phyloP scores from a whole-genome alignment of 2,888 invertebrate genomes.

The Apomyelois bistriatella region DNA sequence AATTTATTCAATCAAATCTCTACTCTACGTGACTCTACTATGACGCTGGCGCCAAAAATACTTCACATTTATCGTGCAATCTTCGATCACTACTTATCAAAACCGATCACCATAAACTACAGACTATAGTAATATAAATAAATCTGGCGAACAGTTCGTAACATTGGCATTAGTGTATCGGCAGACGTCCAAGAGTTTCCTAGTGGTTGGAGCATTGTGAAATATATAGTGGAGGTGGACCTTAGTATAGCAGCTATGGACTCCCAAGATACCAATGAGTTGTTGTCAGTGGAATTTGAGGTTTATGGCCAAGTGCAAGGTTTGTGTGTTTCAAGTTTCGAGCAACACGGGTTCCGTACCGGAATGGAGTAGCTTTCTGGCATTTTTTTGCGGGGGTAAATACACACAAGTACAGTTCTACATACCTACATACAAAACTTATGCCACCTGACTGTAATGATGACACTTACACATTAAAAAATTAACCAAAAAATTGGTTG shows the following conservation, averaged over 20 bases:
- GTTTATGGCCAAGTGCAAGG: slow-evolving; percentile 95
- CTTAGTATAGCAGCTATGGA: slow-evolving; percentile 60
- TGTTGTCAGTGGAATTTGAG: slow-evolving; percentile 93
- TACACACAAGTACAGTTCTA: too few relatives aligned
- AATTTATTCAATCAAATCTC: too few relatives aligned
- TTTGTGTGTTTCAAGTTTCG: slow-evolving; percentile 48
- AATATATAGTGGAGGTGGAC: slow-evolving; percentile 14
- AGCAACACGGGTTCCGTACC: neutral
- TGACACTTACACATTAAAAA: too few relatives aligned
- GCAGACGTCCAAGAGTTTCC: slow-evolving; percentile 23
- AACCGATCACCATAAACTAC: slow-evolving; percentile 4
- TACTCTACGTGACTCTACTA: too few relatives aligned
- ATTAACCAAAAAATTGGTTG: too few relatives aligned
- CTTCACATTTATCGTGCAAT: neutral
- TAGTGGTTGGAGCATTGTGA: slow-evolving; percentile 10
- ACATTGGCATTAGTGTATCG: slow-evolving; percentile 55
- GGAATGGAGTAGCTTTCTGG: too few relatives aligned
- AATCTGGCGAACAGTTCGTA: slow-evolving; percentile 37
- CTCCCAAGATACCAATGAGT: slow-evolving; percentile 78
- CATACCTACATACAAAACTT: too few relatives aligned
- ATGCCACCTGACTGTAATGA: too few relatives aligned
- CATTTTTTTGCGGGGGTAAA: too few relatives aligned
- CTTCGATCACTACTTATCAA: neutral
- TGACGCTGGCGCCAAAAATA: neutral
- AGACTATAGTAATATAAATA: slow-evolving; percentile 25